These are phyloP conservation scores for Cephalopachus bancanus DNA, from an alignment of 2,797 vertebrate genomes.

Conservation along the genomic window DNA sequence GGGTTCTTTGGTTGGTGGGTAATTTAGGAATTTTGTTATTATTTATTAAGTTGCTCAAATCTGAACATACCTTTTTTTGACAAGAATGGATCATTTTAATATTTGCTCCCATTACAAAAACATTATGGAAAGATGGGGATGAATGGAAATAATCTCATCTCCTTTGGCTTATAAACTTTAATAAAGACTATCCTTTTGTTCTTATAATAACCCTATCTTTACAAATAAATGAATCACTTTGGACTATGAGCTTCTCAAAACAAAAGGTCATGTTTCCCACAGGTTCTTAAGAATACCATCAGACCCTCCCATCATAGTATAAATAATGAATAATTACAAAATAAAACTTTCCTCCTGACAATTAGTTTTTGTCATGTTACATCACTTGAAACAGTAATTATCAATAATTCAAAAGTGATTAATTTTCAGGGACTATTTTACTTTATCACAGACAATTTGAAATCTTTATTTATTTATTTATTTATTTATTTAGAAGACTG, in stretches of 20 bases:
- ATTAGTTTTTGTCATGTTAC: slow-evolving; percentile 77
- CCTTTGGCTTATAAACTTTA: slow-evolving; percentile 80
- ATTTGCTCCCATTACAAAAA: slow-evolving; percentile 73
- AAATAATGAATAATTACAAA: slow-evolving; percentile 65
- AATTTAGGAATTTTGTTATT: background rate
- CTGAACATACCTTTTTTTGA: slow-evolving; percentile 68
- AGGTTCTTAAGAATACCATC: slow-evolving; percentile 50
- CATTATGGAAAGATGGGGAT: slow-evolving; percentile 71
- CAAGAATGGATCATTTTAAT: slow-evolving; percentile 85
- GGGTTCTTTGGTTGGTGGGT: background rate
- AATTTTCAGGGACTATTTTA: slow-evolving; percentile 66
- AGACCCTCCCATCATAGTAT: background rate
- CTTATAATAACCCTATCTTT: slow-evolving; percentile 69
- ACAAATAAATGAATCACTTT: slow-evolving; percentile 76
- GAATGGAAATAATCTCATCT: slow-evolving; percentile 76
- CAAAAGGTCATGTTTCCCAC: slow-evolving; percentile 52
- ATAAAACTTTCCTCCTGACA: slow-evolving; percentile 74
- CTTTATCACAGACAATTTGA: background rate
- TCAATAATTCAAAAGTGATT: slow-evolving; percentile 67
- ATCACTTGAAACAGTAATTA: slow-evolving; percentile 74
- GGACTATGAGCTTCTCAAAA: slow-evolving; percentile 45
- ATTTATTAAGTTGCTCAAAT: slow-evolving; percentile 66
- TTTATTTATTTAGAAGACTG: background rate
- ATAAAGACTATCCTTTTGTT: slow-evolving; percentile 81
- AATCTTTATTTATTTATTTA: slow-evolving; percentile 36